Evolutionary conservation across 2,113 vertebrate genomes (phyloP).

Genomic region (Bubo blakistoni): DNA sequence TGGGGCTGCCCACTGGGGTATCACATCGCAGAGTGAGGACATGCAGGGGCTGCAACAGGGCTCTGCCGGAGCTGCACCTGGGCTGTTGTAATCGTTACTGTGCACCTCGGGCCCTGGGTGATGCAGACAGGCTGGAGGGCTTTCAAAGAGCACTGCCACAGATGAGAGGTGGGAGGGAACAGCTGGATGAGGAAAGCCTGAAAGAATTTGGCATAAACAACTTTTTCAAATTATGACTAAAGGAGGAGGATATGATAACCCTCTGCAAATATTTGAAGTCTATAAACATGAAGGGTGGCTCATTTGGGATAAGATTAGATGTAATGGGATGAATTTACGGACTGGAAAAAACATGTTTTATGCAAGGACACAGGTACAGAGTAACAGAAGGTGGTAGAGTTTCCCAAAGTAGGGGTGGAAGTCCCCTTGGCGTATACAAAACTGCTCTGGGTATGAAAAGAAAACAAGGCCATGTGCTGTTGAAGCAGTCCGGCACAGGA

Average conservation of each 20-base stretch:
- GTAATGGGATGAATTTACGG: background rate
- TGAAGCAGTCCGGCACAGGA: background rate
- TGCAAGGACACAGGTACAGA: background rate
- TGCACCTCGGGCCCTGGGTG: background rate
- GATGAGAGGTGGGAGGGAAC: background rate
- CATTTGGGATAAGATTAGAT: background rate
- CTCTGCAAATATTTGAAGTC: slow-evolving; percentile 32
- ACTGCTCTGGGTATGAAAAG: background rate
- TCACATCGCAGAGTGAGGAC: accelerated
- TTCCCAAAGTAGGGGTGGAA: background rate
- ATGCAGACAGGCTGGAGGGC: background rate
- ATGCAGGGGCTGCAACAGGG: background rate
- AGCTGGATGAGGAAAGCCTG: slow-evolving; percentile 13
- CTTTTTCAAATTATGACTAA: slow-evolving; percentile 40
- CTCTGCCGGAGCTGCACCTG: background rate
- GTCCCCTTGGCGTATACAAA: background rate
- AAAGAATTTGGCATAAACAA: slow-evolving; percentile 25
- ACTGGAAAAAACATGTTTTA: background rate
- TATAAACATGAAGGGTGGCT: slow-evolving; percentile 5
- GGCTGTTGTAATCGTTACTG: background rate
- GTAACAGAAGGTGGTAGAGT: background rate
- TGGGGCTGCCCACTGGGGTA: background rate
- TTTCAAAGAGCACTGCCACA: background rate
- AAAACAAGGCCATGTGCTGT: background rate
- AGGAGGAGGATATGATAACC: slow-evolving; percentile 36